A percentile compares a stretch with the other conserved stretches of the same genome.
Evolutionary conservation across 2,797 vertebrate genomes (phyloP).

Genomic region (Protonibea diacanthus): DNA sequence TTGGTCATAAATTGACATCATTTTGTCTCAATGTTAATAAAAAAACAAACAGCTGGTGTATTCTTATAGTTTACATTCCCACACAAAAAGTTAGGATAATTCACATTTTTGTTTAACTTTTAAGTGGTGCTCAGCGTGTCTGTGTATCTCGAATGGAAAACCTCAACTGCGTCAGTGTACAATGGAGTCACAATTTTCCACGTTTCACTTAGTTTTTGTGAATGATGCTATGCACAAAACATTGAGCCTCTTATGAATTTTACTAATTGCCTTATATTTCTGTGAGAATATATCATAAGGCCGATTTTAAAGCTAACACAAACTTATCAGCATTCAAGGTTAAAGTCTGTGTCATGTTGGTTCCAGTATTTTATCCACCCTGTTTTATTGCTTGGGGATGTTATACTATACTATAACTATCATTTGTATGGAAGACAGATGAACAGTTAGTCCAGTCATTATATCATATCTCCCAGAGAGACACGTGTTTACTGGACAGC

Average conservation of each 20-base stretch:
- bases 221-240: slow-evolving; percentile 48
- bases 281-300: slow-evolving; percentile 33
- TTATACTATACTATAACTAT: slow-evolving; percentile 58
- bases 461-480: slow-evolving; percentile 78
- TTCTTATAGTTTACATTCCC: neutral
- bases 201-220: slow-evolving; percentile 20
- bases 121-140: neutral
- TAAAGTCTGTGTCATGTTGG: slow-evolving; percentile 44
- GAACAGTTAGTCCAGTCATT: slow-evolving; percentile 58
- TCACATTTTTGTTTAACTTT: neutral
- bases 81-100: neutral
- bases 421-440: slow-evolving; percentile 67
- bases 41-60: neutral
- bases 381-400: slow-evolving; percentile 47
- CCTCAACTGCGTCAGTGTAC: slow-evolving; percentile 1
- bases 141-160: slow-evolving; percentile 1
- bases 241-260: slow-evolving; percentile 48
- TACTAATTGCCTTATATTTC: slow-evolving; percentile 52
- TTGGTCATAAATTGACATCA: neutral
- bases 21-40: neutral
- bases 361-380: slow-evolving; percentile 38
- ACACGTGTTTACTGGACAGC: slow-evolving; percentile 76
- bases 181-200: slow-evolving; percentile 45
- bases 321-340: slow-evolving; percentile 51
- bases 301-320: slow-evolving; percentile 45